Evolutionary conservation across 1,140 invertebrate species (phyloP), one percentile per base, ranked within the genome.

Genomic region (Eciton burchellii): DNA sequence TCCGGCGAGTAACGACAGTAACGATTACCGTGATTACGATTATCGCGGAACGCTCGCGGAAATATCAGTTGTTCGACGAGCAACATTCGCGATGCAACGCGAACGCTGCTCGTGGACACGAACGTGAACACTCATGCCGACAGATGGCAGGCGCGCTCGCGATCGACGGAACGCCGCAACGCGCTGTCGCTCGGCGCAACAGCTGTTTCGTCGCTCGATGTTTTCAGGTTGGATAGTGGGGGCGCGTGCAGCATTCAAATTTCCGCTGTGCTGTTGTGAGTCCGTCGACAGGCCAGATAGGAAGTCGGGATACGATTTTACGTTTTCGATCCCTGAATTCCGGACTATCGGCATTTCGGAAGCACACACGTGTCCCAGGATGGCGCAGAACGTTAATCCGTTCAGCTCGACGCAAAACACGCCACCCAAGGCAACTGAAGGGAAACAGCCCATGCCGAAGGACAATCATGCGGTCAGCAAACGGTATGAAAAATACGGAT

Each of bases 401-500:
- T 96, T 96, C 91, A 95, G 95, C 88, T 95, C 96, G 73, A 95
- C 95, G 82, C 95, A 95, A 84, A 95, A 95, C 68, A 95, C 95
- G 88, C 95, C 95, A 65, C 94, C 94, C 47, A 97, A 97, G 95
- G 96, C 96, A 68, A 96, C 95, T 89, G 96, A 97, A 89, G 96
- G 97, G 90, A 94, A 93, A 84, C 96, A 95, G 86, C 95, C 95
- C 89, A 94, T 95, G 91, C 95, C 96, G 81, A 97, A 97, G 92
- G 97, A 97, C 92, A 97, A 97, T 95, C 97, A 97, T 94, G 97
- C 97, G 91, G 97, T 97, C 73, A 97, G 96, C 93, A 97, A 97
- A 96, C 96, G 97, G 97, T 97, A 94, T 93, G 94, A 90, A 29
- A 0, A 43, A 26, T 12, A 3, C 70, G 21, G 9, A n/a, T 81